These are phyloP conservation scores for Ips typographus DNA, from an alignment of 1,140 invertebrate species.

Conservation along the genomic window DNA sequence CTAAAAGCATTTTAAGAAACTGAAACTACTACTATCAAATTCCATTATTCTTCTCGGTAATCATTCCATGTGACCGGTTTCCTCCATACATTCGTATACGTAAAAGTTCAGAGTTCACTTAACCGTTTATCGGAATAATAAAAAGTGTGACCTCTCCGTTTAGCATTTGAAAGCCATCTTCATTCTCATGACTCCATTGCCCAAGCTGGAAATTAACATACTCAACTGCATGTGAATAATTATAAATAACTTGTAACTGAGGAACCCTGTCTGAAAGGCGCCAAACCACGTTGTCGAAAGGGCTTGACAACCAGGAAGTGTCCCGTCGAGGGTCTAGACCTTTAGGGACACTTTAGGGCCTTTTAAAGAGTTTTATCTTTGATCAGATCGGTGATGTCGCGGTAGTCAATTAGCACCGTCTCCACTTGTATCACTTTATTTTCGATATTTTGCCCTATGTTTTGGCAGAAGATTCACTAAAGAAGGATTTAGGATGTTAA, in stretches of 20 bases:
- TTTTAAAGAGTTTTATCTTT: not conserved
- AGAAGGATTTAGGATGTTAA: no score
- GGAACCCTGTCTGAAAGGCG: not conserved
- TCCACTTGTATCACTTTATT: not conserved
- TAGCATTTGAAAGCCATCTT: constrained; percentile 20
- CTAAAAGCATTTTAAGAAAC: no score
- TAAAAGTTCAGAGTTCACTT: constrained; percentile 9
- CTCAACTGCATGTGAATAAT: not conserved
- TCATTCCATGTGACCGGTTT: constrained; percentile 9
- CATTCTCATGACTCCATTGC: not conserved
- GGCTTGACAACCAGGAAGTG: not conserved
- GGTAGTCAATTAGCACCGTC: not conserved
- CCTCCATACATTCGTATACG: not conserved
- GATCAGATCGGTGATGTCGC: not conserved
- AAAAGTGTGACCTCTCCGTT: constrained; percentile 17
- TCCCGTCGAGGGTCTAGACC: not conserved
- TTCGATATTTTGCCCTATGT: no score
- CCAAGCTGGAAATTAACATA: not conserved
- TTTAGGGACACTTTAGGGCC: not conserved
- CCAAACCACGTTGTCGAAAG: not conserved
- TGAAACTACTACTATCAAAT: no score
- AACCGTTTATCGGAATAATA: constrained; percentile 10
- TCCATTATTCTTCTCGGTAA: no score
- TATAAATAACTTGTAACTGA: not conserved
- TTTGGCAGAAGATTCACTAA: no score